phyloP scores from a whole-genome alignment of 2,113 vertebrate genomes.

The Brachyhypopomus gauderio region DNA sequence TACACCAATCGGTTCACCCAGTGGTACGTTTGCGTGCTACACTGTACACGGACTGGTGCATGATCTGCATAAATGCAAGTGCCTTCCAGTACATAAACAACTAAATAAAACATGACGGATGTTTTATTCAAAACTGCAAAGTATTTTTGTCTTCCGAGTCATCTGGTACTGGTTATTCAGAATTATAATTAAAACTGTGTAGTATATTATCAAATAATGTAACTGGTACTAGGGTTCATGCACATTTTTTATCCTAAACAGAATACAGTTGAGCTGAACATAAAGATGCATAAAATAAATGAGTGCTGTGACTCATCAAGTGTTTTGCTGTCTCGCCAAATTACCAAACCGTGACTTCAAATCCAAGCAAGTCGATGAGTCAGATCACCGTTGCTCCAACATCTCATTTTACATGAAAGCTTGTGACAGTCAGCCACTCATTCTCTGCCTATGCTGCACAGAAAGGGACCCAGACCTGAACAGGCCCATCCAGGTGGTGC shows the following conservation, averaged over 20 bases:
- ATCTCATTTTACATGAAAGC: slow-evolving; percentile 27
- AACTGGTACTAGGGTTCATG: too few species aligned
- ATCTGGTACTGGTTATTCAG: background rate
- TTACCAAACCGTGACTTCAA: background rate
- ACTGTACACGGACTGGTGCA: too few species aligned
- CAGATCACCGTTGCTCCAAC: slow-evolving; percentile 7
- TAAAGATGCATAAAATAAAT: background rate
- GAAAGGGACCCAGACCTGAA: slow-evolving; percentile 21
- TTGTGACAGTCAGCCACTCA: background rate
- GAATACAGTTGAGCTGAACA: background rate
- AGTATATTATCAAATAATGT: too few species aligned
- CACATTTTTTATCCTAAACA: too few species aligned
- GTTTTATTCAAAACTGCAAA: background rate
- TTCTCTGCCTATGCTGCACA: background rate
- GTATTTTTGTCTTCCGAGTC: background rate
- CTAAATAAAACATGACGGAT: slow-evolving; percentile 11
- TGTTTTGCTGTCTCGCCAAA: background rate
- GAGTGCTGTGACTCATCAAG: background rate
- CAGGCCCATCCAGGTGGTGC: slow-evolving; percentile 31
- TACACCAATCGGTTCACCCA: background rate
- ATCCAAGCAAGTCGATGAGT: background rate
- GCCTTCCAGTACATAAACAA: background rate
- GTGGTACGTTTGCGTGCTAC: background rate
- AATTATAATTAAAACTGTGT: too few species aligned
- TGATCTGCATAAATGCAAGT: background rate